Base-by-base conservation (phyloP, 2,888 invertebrate genomes). In the Oscheius sp. region DNA sequence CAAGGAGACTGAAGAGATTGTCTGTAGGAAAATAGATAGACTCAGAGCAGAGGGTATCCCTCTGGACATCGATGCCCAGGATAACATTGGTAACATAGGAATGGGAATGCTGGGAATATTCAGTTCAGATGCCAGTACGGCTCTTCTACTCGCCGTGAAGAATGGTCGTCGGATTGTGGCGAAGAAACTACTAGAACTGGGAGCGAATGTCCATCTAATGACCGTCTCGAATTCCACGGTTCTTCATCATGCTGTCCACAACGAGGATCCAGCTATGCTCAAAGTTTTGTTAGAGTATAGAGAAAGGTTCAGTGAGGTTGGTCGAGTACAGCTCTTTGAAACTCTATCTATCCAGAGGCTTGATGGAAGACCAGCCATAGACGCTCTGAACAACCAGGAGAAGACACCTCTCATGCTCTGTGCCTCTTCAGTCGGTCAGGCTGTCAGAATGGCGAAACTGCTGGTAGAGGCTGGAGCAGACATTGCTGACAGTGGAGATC, bases 201-300 rank as follows among this genome's bases (percentile, higher is more conserved):
- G 68, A n/a, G 68, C 68, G 5, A 42, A 68, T 33, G 21, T 53
- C 35, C 37, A 55, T 35, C n/a, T 4, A 21, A 53, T 55, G 37
- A 55, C 53, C n/a, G 2, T 9, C 9, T 10, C 13, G 2, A n/a
- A 55, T 10, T 55, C 55, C 42, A 68, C 51, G 33, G 42, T 35
- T 10, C 55, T 68, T 55, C 68, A 68, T 29, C 68, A 68, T 55
- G 68, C 68, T n/a, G 55, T 68, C 21, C 21, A 55, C 35, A 68
- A 68, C 35, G 37, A 68, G 32, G 68, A 68, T 33, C 10, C 33
- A n/a, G 2, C 35, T 1, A 68, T 55, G 53, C 53, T 68, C n/a
- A 55, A 68, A 21, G 35, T 53, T 1, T 37, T 68, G 3, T 21
- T 63, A 29, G 50, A 21, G 4, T 5, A 63, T 10, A 48, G 50